Evolutionary conservation across 2,888 invertebrate genomes (phyloP).

Genomic region (Drosophila anomalata): DNA sequence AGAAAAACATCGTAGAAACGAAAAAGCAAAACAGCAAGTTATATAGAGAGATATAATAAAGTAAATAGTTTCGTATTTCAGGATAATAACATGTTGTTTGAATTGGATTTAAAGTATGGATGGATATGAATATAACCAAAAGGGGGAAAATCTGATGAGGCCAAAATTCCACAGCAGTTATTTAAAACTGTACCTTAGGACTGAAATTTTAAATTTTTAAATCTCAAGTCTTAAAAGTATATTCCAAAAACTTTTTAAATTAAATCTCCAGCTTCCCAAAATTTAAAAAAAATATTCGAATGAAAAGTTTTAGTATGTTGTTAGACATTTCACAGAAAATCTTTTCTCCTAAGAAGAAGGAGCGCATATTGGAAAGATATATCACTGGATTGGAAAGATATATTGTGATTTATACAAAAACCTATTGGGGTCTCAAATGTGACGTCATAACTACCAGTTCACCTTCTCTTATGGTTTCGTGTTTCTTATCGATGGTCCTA

Average conservation of each 20-base stretch:
- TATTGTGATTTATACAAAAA: no score
- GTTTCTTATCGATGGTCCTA: neutral
- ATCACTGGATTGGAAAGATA: no score
- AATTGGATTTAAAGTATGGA: neutral
- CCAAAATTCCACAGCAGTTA: neutral
- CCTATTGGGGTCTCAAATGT: neutral
- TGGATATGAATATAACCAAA: neutral
- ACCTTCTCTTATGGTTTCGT: neutral
- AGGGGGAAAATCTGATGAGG: neutral
- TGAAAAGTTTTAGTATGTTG: no score
- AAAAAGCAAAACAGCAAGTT: constrained; percentile 70
- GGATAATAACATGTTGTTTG: constrained; percentile 62
- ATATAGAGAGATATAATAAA: constrained; percentile 74
- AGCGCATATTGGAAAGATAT: no score
- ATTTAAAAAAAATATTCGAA: no score
- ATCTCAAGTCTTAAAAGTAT: no score
- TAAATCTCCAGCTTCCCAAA: no score
- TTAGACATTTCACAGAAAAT: no score
- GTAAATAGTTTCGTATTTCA: constrained; percentile 80
- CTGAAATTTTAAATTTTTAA: no score
- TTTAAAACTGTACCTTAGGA: no score
- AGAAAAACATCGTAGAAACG: constrained; percentile 62
- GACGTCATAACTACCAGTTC: neutral
- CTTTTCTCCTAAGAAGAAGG: no score
- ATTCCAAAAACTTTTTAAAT: no score